Percentiles rank a stretch among this genome's conserved stretches.
Evolutionary conservation across 2,888 invertebrate genomes (phyloP).

Genomic region (Platycheirus albimanus): DNA sequence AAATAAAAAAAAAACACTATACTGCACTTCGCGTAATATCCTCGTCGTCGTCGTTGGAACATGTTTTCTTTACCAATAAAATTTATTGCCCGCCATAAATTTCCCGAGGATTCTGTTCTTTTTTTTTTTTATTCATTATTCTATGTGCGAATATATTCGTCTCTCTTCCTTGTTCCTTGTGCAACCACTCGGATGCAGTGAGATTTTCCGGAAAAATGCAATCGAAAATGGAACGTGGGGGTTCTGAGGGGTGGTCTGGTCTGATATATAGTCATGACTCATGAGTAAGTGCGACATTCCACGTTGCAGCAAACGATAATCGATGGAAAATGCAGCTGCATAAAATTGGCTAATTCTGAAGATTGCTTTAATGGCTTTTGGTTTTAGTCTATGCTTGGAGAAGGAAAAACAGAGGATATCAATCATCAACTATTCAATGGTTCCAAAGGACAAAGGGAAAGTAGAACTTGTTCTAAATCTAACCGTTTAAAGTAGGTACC

Average conservation of each 20-base stretch:
- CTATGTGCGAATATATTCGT: constrained; percentile 48
- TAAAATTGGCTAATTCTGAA: constrained; percentile 26
- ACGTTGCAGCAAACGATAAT: constrained; percentile 43
- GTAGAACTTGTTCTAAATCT: too few species aligned
- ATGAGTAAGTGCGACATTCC: constrained; percentile 53
- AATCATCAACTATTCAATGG: too few species aligned
- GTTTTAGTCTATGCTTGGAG: too few species aligned
- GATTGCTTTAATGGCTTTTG: constrained; percentile 26
- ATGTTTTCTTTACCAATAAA: constrained; percentile 73
- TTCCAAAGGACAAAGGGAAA: too few species aligned
- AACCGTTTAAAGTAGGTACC: too few species aligned
- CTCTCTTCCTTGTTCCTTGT: constrained; percentile 60
- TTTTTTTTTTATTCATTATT: constrained; percentile 16
- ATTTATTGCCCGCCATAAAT: constrained; percentile 70
- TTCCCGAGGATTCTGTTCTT: constrained; percentile 43
- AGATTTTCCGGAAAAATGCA: constrained; percentile 70
- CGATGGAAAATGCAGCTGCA: constrained; percentile 32
- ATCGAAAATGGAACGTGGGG: constrained; percentile 24
- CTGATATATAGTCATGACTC: too few species aligned
- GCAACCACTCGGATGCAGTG: constrained; percentile 65
- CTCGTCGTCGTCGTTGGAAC: constrained; percentile 71
- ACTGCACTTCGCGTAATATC: constrained; percentile 68
- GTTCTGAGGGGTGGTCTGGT: too few species aligned
- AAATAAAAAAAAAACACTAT: constrained; percentile 33
- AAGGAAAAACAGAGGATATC: too few species aligned